Percentiles rank a stretch among this genome's conserved stretches.
phyloP scores from a whole-genome alignment of 37 sponge, comb jelly and placozoan genomes.

The Tethya wilhelma region DNA sequence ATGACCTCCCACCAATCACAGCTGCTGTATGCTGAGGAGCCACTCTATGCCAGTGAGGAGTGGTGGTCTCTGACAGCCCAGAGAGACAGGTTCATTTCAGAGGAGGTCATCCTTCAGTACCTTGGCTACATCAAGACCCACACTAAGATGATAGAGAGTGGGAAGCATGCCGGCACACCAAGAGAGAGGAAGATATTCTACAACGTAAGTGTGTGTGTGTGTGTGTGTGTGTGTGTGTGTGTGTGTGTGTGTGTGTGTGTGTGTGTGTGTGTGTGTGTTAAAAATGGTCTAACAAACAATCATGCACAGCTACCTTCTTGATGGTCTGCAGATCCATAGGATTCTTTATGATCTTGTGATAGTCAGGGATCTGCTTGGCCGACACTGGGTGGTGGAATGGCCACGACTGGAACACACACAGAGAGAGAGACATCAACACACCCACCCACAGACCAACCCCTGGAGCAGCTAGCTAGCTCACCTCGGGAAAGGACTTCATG shows the following conservation, averaged over 20 bases:
- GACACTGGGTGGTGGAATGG: slow-evolving; percentile 90
- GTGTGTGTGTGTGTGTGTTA: slow-evolving; percentile 25
- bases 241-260: slow-evolving; percentile 24
- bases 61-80: slow-evolving; percentile 38
- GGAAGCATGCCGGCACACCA: slow-evolving; percentile 51
- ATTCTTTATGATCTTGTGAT: slow-evolving; percentile 77
- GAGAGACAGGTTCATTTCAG: slow-evolving; percentile 51
- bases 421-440: slow-evolving; percentile 1
- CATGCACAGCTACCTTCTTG: slow-evolving; percentile 55
- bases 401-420: slow-evolving; percentile 51
- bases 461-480: slow-evolving; percentile 27
- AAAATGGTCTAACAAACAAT: not conserved
- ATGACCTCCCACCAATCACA: not conserved
- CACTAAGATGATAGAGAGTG: slow-evolving; percentile 34
- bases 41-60: slow-evolving; percentile 34
- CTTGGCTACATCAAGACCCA: slow-evolving; percentile 62
- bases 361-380: slow-evolving; percentile 92
- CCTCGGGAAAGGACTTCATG: slow-evolving; percentile 73
- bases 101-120: slow-evolving; percentile 68
- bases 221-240: slow-evolving; percentile 32
- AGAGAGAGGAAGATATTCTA: slow-evolving; percentile 63
- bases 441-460: not conserved
- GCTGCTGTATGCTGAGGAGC: slow-evolving; percentile 29
- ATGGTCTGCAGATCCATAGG: slow-evolving; percentile 95
- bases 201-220: slow-evolving; percentile 44